Evolutionary conservation across 2,113 vertebrate genomes (phyloP), one percentile per base, ranked within the genome.

Genomic region (Dolichallabes microphthalmus): DNA sequence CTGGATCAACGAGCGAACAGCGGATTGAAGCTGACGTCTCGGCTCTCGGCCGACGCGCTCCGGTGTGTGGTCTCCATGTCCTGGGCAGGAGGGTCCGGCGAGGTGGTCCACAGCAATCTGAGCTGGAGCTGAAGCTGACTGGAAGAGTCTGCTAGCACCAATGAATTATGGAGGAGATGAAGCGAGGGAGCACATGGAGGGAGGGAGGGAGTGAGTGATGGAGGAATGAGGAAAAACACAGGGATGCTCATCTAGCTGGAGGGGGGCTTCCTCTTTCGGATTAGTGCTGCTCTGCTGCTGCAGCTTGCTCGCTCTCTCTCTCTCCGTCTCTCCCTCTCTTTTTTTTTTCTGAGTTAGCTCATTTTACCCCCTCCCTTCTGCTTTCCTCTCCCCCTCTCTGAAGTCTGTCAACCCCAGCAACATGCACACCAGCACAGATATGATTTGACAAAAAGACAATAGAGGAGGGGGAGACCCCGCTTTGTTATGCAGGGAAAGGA

Each of bases 391-490:
- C 58, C 74, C 83, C 79, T 80, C 55, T 86, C 89, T 84, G 81
- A 89, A 92, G 88, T 92, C n/a, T 92, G 83, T 92, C 89, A 90
- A 86, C 91, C 93, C 91, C 89, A 93, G 92, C 93, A 94, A 95
- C 93, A 92, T 79, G 53, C 88, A 89, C 78, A 50, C 85, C 87
- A 86, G 78, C 85, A 87, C 89, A 92, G 91, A 93, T 88, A 92
- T 90, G 91, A 94, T 94, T 90, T 92, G 95, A 94, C 91, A 92
- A 84, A 96, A 95, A 96, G 95, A 93, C 93, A 92, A 81, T 35
- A 82, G 89, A 86, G 86, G 86, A 84, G 6, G 84, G 95, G 95
- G 91, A 91, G 94, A 92, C 89, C 91, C 83, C 92, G 93, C 92
- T 94, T 93, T 92, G 91, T 92, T 91, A 90, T 95, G 91, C 78